Conservation (phyloP, 2,888 invertebrate genomes). For the Tinea trinotella region DNA sequence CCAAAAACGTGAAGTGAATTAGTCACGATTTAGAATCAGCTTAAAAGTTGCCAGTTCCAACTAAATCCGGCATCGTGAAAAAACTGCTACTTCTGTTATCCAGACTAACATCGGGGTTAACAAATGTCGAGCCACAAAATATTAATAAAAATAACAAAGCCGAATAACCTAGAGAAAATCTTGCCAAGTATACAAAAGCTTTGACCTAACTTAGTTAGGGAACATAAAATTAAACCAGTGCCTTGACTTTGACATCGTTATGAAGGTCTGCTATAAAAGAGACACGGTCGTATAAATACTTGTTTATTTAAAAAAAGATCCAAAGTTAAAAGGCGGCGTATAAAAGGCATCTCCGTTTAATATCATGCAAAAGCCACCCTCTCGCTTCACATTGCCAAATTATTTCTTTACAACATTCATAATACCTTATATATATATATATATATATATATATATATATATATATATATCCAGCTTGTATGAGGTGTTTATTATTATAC, state of each 20-base stretch:
- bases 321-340: conserved; percentile 2
- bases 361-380: background rate
- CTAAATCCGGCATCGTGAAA: too few species aligned
- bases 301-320: conserved; percentile 17
- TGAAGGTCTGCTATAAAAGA: background rate
- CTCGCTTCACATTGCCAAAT: background rate
- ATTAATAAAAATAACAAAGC: background rate
- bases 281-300: conserved; percentile 8
- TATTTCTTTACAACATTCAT: background rate
- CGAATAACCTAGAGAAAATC: background rate
- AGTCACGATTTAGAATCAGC: too few species aligned
- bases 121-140: too few species aligned
- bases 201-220: background rate
- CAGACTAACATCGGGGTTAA: too few species aligned
- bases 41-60: too few species aligned
- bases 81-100: too few species aligned
- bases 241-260: conserved; percentile 7
- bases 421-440: background rate
- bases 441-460: too few species aligned
- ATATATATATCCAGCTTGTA: too few species aligned
- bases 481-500: too few species aligned
- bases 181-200: background rate
- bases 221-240: conserved; percentile 7
- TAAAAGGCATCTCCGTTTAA: conserved; percentile 11
- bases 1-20: too few species aligned